A percentile compares a stretch with the other conserved stretches of the same genome.
phyloP scores from a whole-genome alignment of 2,797 vertebrate genomes.

The Tenualosa thibaudeaui region DNA sequence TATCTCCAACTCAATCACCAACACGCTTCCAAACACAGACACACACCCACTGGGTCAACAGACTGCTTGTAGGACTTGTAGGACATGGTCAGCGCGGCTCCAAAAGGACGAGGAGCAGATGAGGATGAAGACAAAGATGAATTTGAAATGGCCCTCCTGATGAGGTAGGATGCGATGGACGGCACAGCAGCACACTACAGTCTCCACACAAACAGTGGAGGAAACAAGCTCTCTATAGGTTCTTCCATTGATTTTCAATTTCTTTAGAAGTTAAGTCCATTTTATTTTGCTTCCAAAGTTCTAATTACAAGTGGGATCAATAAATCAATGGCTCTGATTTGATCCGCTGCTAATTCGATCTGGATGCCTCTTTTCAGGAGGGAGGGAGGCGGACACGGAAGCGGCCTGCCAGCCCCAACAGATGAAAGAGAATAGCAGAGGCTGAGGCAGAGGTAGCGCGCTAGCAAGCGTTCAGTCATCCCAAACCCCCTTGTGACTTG shows the following conservation, averaged over 20 bases:
- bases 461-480: not conserved
- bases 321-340: slow-evolving; percentile 35
- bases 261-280: slow-evolving; percentile 7
- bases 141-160: not conserved
- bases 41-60: not conserved
- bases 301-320: slow-evolving; percentile 38
- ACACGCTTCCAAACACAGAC: not conserved
- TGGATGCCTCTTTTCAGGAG: not conserved
- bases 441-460: not conserved
- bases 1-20: not conserved
- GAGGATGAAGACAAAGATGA: not conserved
- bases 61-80: too few relatives aligned
- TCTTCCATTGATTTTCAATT: slow-evolving; percentile 15
- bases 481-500: not conserved
- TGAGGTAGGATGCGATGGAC: not conserved
- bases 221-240: slow-evolving; percentile 6
- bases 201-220: not conserved
- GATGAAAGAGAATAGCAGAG: not conserved
- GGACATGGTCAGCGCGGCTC: not conserved
- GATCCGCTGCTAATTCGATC: slow-evolving; percentile 35
- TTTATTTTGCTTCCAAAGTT: slow-evolving; percentile 32
- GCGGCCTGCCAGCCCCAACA: not conserved
- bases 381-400: not conserved
- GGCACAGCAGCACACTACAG: not conserved
- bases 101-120: not conserved